Evolutionary conservation across 2,888 invertebrate species (phyloP).

Genomic region (Phymatocera aterrima): DNA sequence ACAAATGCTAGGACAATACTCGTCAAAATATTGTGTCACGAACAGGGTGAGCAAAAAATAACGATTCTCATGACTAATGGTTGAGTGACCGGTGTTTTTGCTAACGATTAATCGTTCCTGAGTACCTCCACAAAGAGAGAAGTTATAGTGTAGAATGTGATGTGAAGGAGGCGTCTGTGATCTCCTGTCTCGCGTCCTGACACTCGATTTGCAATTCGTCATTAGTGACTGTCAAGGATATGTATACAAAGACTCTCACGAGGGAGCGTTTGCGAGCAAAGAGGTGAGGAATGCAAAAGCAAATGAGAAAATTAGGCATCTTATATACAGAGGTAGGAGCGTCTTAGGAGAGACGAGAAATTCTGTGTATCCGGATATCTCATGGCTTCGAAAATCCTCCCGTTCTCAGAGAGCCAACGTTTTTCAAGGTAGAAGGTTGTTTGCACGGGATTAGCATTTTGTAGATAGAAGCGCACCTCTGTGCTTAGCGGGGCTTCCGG

Average conservation of each 20-base stretch:
- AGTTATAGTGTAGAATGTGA: background rate
- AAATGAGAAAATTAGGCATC: slow-evolving; percentile 14
- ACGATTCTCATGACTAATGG: slow-evolving; percentile 60
- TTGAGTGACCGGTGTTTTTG: slow-evolving; percentile 59
- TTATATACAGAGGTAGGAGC: slow-evolving; percentile 8
- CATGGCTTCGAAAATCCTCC: slow-evolving; percentile 33
- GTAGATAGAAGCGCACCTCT: slow-evolving; percentile 60
- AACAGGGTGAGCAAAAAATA: slow-evolving; percentile 53
- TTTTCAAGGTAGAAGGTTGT: slow-evolving; percentile 36
- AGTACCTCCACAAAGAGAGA: slow-evolving; percentile 53
- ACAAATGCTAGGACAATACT: slow-evolving; percentile 58
- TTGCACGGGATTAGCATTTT: slow-evolving; percentile 53
- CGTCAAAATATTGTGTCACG: slow-evolving; percentile 59
- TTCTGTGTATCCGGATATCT: slow-evolving; percentile 26
- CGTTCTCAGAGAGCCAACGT: background rate
- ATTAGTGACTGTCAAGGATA: slow-evolving; percentile 57
- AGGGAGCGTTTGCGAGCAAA: background rate
- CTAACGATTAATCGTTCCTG: slow-evolving; percentile 66
- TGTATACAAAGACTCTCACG: background rate
- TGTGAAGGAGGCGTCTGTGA: background rate
- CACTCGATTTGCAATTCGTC: slow-evolving; percentile 51
- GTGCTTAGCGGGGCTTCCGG: slow-evolving; percentile 58
- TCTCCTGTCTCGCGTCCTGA: slow-evolving; percentile 33
- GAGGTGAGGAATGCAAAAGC: slow-evolving; percentile 3
- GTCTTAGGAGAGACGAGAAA: background rate